These are phyloP conservation scores for Chaetodon trifasciatus DNA, from an alignment of 2,797 vertebrate genomes.

Conservation along the genomic window DNA sequence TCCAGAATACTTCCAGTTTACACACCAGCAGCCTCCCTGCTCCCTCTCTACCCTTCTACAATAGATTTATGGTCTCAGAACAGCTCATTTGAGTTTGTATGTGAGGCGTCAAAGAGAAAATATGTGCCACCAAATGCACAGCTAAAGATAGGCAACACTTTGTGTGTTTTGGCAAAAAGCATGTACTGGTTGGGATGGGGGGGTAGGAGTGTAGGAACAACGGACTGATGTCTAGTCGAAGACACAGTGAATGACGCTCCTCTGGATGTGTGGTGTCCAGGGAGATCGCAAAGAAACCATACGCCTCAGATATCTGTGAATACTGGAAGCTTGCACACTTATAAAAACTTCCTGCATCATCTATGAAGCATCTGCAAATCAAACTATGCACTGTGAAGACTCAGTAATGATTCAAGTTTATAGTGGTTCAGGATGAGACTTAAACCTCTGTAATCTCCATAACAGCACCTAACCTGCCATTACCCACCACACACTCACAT, in stretches of 20 bases:
- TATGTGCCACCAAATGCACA: conserved; percentile 9
- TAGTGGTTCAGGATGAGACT: conserved; percentile 21
- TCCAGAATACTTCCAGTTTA: conserved; percentile 3
- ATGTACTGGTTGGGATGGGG: too few relatives aligned
- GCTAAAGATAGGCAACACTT: conserved; percentile 40
- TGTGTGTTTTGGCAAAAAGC: neutral
- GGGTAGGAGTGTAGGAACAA: too few relatives aligned
- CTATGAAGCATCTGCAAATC: conserved; percentile 1
- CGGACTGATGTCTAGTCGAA: too few relatives aligned
- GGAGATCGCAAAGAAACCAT: neutral
- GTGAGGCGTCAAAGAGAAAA: conserved; percentile 22
- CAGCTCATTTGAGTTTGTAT: conserved; percentile 33
- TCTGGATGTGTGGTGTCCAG: too few relatives aligned
- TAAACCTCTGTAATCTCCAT: conserved; percentile 41
- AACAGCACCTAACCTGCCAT: conserved; percentile 46
- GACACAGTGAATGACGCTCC: too few relatives aligned
- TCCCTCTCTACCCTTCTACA: neutral
- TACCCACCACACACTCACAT: conserved; percentile 41
- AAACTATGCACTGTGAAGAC: neutral
- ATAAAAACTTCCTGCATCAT: neutral
- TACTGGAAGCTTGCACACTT: neutral
- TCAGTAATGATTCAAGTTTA: conserved; percentile 14
- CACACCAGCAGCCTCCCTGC: neutral
- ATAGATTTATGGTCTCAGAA: conserved; percentile 13
- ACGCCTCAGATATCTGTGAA: neutral